phyloP scores from a whole-genome alignment of 2,888 invertebrate species.

The Zootermopsis nevadensis region DNA sequence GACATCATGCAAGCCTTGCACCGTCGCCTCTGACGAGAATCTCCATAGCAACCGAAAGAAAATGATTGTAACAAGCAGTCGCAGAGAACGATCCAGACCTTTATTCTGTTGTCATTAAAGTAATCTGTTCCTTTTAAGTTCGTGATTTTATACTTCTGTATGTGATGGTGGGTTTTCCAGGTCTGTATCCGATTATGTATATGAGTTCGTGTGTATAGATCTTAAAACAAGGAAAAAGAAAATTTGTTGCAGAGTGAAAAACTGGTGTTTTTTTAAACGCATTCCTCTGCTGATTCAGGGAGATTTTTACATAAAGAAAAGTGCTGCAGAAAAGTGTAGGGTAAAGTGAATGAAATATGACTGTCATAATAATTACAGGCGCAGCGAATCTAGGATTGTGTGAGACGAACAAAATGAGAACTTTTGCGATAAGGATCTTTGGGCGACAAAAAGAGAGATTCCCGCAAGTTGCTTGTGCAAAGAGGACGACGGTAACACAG shows the following conservation, averaged over 20 bases:
- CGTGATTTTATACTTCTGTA: constrained; percentile 40
- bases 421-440: constrained; percentile 46
- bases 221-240: constrained; percentile 36
- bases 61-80: constrained; percentile 22
- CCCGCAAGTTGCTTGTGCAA: background rate
- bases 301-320: constrained; percentile 47
- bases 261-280: constrained; percentile 47
- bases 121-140: constrained; percentile 44
- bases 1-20: constrained; percentile 25
- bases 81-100: constrained; percentile 10
- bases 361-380: constrained; percentile 50
- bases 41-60: constrained; percentile 16
- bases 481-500: background rate
- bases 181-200: constrained; percentile 48
- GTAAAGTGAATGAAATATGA: constrained; percentile 46
- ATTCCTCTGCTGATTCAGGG: constrained; percentile 42
- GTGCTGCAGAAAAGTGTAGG: constrained; percentile 31
- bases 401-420: constrained; percentile 45
- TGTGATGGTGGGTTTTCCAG: background rate
- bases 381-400: background rate
- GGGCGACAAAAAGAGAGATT: constrained; percentile 15
- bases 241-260: constrained; percentile 48
- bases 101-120: constrained; percentile 47
- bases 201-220: constrained; percentile 12
- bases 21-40: background rate